Evolutionary conservation across 2,797 vertebrate species (phyloP), one percentile per base, ranked within the genome.

Genomic region (Poliocrania exsul): DNA sequence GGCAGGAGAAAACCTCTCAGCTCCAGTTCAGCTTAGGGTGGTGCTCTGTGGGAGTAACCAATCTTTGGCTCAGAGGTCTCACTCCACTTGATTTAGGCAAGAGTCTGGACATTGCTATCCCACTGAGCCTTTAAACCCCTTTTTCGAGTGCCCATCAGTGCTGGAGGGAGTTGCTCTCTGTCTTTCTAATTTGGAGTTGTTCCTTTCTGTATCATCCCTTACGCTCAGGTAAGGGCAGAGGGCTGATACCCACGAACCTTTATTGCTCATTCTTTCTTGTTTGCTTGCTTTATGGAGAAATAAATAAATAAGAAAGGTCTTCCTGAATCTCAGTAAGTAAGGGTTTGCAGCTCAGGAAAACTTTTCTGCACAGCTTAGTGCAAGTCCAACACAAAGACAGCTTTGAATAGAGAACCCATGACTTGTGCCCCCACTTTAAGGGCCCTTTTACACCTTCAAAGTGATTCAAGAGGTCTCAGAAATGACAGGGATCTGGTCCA

Each of bases 1-100:
- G 86, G 37, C 56, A 88, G 71, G 78, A 88, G 70, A 80, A 96
- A 91, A 26, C 2, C 0, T 46, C 70, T 86, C n/a, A 11, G 16
- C 71, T 40, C 42, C 64, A 9, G n/a, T 46, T 90, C 70, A 92
- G 60, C 40, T 54, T 80, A 28, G 60, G 18, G 62, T 53, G 61
- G 69, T 65, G 71, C 84, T 84, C 61, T 38, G 44, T 8, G 0
- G 71, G 38, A 91, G n/a, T 35, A 92, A 92, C 77, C 73, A 80
- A 74, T 77, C 31, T 69, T 70, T 5, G 2, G 31, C 73, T 62
- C 77, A 49, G 69, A 90, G 70, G 12, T 62, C 37, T 60, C 47
- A 23, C 49, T 95, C 31, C 37, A 35, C 80, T 77, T 53, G 69
- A 80, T 93, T 94, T 88, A 78, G 61, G 81, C 37, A 81, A 93